These are phyloP conservation scores for Nannoperca obscura DNA, from an alignment of 2,797 vertebrate genomes.

Conservation along the genomic window DNA sequence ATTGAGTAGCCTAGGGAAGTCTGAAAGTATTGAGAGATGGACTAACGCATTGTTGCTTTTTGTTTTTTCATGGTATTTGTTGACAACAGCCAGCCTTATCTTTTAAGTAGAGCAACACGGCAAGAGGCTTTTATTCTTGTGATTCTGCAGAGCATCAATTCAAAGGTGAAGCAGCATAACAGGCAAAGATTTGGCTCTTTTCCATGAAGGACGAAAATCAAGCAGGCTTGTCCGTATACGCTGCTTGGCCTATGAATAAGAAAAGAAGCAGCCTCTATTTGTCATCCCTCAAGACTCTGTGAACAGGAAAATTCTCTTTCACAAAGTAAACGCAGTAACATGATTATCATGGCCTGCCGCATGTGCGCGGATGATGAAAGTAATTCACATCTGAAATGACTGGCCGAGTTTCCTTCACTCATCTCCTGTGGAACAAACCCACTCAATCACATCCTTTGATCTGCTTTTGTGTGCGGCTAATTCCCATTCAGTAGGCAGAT, in stretches of 20 bases:
- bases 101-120: conserved; percentile 6
- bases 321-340: conserved; percentile 69
- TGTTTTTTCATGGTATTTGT: conserved; percentile 23
- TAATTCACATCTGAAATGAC: conserved; percentile 75
- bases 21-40: conserved; percentile 7
- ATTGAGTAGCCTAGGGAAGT: background rate
- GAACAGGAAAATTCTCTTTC: conserved; percentile 69
- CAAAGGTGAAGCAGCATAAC: conserved; percentile 38
- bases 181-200: conserved; percentile 30
- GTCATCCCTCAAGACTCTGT: conserved; percentile 61
- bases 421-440: conserved; percentile 79
- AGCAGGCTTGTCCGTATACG: conserved; percentile 14
- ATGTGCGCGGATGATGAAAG: conserved; percentile 79
- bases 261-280: conserved; percentile 53
- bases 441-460: conserved; percentile 80
- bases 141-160: conserved; percentile 31
- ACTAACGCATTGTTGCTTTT: conserved; percentile 1
- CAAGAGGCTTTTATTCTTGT: conserved; percentile 32
- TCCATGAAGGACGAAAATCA: conserved; percentile 47
- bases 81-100: conserved; percentile 8
- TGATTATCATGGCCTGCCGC: conserved; percentile 73
- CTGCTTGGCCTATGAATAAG: conserved; percentile 38
- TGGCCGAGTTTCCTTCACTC: conserved; percentile 74
- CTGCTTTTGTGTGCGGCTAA: conserved; percentile 80
- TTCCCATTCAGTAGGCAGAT: conserved; percentile 76